Base-by-base conservation (phyloP, 2,797 vertebrate species). In the Danio jaintianensis region DNA sequence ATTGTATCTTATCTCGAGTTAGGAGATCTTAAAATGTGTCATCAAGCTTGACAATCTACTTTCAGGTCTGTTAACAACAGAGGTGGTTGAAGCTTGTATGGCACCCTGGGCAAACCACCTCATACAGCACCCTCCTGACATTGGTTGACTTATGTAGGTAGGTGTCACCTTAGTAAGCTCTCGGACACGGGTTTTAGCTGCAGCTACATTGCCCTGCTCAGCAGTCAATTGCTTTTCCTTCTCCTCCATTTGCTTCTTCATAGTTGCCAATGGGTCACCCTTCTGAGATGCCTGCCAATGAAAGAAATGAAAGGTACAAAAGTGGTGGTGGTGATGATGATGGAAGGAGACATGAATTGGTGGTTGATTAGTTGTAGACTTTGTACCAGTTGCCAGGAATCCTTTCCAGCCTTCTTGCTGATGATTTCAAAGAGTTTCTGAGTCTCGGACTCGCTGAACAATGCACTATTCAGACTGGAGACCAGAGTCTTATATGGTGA, bases 191-290 rank as follows among this genome's bases (percentile, higher is more conserved):
- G 86, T 94, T 86, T 90, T 96, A 88, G 92, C 93, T 0, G 87
- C 87, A 0, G 91, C 85, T 0, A 88, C 78, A 0, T 91, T 94
- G 75, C 96, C 95, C 84, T 96, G 95, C 81, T 95, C 94, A 0
- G 92, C 70, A 1, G 87, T 68, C 55, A 97, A 91, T 77, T 94
- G 93, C 86, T 95, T 97, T 73, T 96, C 96, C 79, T 94, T 97
- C 77, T 97, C 96, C 75, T 97, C 96, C 88, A 97, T 90, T 70
- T 96, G 95, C 45, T 94, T 95, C 85, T 94, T 96, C 85, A 97
- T 88, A 66, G 91, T 84, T 0, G 92, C 89, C 7, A 96, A 86
- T 0, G 94, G 95, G 81, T 96, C 96, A 0, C 95, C 95, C 82
- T 93, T 97, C 88, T 95, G 95, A 1, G 92, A 93, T 5, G 96